Conservation (phyloP, 1,140 invertebrate genomes). For the Halyomorpha halys region DNA sequence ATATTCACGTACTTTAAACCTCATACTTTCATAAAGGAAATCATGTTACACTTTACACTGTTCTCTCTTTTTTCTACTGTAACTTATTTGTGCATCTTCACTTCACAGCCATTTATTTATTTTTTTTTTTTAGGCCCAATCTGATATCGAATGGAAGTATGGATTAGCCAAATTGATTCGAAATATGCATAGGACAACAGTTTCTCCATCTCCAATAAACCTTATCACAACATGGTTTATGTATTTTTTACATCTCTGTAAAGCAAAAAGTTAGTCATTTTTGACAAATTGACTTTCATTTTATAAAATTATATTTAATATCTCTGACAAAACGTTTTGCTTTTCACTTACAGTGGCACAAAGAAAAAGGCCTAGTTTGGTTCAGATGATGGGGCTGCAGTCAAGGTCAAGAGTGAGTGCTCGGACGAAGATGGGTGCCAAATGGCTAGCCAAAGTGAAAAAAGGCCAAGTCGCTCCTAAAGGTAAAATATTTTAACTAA, state of each 20-base stretch:
- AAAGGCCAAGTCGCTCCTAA: slow-evolving; percentile 68
- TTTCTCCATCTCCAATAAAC: slow-evolving; percentile 93
- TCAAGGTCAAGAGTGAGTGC: slow-evolving; percentile 58
- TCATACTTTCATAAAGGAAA: too few relatives aligned
- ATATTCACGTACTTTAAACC: too few relatives aligned
- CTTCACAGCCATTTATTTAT: too few relatives aligned
- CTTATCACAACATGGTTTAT: slow-evolving; percentile 87
- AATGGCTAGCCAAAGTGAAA: slow-evolving; percentile 75
- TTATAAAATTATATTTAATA: not conserved
- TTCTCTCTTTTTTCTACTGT: too few relatives aligned
- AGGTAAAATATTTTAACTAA: slow-evolving; percentile 36
- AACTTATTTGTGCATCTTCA: too few relatives aligned
- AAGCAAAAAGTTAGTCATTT: slow-evolving; percentile 49
- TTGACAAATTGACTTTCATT: not conserved
- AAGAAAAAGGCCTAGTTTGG: slow-evolving; percentile 66
- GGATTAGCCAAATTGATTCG: slow-evolving; percentile 95
- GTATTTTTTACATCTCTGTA: slow-evolving; percentile 68
- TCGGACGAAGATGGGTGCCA: slow-evolving; percentile 68
- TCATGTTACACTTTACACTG: too few relatives aligned
- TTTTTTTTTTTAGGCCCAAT: slow-evolving; percentile 69
- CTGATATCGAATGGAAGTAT: slow-evolving; percentile 99
- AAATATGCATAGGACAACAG: slow-evolving; percentile 96
- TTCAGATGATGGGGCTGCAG: slow-evolving; percentile 61
- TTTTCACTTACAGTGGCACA: slow-evolving; percentile 41
- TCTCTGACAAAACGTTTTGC: not conserved